Base-by-base conservation (phyloP, 2,113 vertebrate species). In the Eudyptes chrysolophus region DNA sequence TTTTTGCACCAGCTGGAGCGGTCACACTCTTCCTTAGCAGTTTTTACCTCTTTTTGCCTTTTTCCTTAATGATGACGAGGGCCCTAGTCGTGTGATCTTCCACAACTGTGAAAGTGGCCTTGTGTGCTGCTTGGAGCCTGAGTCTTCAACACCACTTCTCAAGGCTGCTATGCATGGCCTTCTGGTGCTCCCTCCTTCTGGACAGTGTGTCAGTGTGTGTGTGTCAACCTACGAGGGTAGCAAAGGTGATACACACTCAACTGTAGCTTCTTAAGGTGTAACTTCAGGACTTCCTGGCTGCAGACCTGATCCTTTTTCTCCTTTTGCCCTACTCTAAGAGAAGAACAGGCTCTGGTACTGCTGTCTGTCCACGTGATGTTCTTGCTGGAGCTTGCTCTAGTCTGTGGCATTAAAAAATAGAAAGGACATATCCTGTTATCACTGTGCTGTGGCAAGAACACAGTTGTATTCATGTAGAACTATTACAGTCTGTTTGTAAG, bases 401-500 rank as follows among this genome's bases (percentile, higher is more conserved):
- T 57, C 66, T 49, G 25, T 54, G 68, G 27, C 84, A 60, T 82
- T 83, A 55, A 87, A 71, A 84, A 77, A 24, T 49, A 55, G 52
- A 30, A 81, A 83, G 86, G 79, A 49, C 1, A 0, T 76, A 70
- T 62, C 52, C 66, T 84, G 55, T 70, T 89, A 61, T 76, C 46
- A 32, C 42, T 44, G 51, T 75, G 71, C 88, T 81, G 71, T 75
- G 75, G 70, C 88, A 91, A 74, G 76, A 91, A 58, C 64, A 58
- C 25, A 16, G 52, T 61, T 92, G 75, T 74, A 62, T 72, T 78
- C 65, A 38, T 38, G 55, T 69, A 58, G 85, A 95, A 78, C 79
- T 85, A 25, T 42, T 81, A 55, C 94, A 84, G 72, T 70, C 83
- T 94, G 55, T 92, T 93, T 86, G 76, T 91, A 88, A 86, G 94